Evolutionary conservation across 2,888 invertebrate species (phyloP).

Genomic region (Drosophila rellima): DNA sequence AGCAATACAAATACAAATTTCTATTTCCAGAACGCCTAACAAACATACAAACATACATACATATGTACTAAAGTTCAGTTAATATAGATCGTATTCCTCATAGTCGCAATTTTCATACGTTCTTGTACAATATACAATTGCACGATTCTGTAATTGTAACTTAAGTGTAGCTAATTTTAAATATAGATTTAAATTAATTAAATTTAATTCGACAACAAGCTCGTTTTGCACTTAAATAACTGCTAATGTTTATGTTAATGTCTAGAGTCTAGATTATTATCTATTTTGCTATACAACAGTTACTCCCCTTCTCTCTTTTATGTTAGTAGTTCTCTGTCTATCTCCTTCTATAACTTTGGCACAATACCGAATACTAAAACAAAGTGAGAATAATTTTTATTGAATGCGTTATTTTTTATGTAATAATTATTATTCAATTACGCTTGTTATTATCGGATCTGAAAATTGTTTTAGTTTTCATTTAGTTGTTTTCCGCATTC

Average conservation of each 20-base stretch:
- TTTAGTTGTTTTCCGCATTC: constrained; percentile 5
- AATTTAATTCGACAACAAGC: constrained; percentile 81
- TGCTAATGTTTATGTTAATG: constrained; percentile 44
- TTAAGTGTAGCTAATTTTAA: constrained; percentile 43
- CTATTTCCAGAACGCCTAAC: constrained; percentile 61
- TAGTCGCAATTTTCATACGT: constrained; percentile 25
- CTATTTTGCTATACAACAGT: constrained; percentile 60
- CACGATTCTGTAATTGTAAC: constrained; percentile 21
- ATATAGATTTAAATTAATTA: constrained; percentile 52
- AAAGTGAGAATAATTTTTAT: constrained; percentile 50
- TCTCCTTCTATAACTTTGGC: constrained; percentile 21
- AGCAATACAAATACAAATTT: constrained; percentile 18
- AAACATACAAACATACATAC: constrained; percentile 35
- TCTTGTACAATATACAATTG: constrained; percentile 22
- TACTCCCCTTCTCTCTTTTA: constrained; percentile 11
- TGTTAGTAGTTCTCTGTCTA: background rate
- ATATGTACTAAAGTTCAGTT: constrained; percentile 30
- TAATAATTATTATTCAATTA: constrained; percentile 43
- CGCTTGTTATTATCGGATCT: constrained; percentile 32
- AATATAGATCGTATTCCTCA: constrained; percentile 21
- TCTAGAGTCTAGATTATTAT: constrained; percentile 34
- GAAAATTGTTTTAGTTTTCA: constrained; percentile 37
- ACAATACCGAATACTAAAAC: constrained; percentile 35
- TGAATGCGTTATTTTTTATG: constrained; percentile 34
- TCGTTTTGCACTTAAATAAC: constrained; percentile 82